Evolutionary conservation across 1,140 invertebrate species (phyloP).

Genomic region (Calosoma granatense): DNA sequence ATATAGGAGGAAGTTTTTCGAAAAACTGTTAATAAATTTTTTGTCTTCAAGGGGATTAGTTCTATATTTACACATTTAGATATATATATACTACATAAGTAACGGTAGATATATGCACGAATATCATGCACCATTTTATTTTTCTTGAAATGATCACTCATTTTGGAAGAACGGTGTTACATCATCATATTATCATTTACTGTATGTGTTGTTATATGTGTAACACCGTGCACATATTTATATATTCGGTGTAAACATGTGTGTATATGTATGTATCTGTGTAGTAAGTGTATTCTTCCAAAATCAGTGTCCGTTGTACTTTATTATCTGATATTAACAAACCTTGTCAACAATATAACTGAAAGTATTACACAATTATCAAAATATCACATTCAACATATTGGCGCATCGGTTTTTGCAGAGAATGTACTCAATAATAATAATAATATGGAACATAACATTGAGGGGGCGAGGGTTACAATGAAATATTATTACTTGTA

Average conservation of each 20-base stretch:
- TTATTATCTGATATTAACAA: constrained; percentile 2
- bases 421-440: too few species aligned
- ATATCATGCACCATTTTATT: neutral
- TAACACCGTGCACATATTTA: too few species aligned
- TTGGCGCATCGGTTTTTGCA: too few species aligned
- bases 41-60: neutral
- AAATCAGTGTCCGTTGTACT: constrained; percentile 1
- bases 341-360: neutral
- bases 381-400: neutral
- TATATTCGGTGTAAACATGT: too few species aligned
- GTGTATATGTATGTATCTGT: too few species aligned
- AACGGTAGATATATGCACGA: neutral
- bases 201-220: too few species aligned
- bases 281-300: too few species aligned
- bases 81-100: constrained; percentile 11
- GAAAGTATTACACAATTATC: neutral
- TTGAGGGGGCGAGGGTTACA: too few species aligned
- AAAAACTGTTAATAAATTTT: too few species aligned
- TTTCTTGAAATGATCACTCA: neutral
- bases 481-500: neutral
- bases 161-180: neutral
- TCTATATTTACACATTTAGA: constrained; percentile 10
- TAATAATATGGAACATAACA: too few species aligned
- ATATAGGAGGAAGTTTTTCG: too few species aligned
- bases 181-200: too few species aligned